These are phyloP conservation scores for Cololabis saira DNA, from an alignment of 2,113 vertebrate species.

Conservation along the genomic window DNA sequence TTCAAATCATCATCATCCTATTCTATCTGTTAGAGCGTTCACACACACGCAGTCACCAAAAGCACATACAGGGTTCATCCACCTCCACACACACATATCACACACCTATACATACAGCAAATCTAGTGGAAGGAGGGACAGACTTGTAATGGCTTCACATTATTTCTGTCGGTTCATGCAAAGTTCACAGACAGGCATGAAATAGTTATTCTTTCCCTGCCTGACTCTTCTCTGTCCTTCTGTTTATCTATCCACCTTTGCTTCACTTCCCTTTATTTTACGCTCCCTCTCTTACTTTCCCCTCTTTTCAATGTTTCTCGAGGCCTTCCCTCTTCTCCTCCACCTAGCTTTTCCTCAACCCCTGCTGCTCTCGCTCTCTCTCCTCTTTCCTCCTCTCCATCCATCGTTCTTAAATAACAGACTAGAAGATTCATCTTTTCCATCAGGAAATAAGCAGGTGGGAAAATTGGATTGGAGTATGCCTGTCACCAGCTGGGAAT, in stretches of 20 bases:
- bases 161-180: constrained; percentile 98
- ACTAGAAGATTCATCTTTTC: constrained; percentile 68
- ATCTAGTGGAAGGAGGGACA: constrained; percentile 99
- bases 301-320: not conserved
- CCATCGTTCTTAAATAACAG: constrained; percentile 85
- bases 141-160: constrained; percentile 98
- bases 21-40: constrained; percentile 65
- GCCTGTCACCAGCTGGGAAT: constrained; percentile 73
- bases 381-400: constrained; percentile 35
- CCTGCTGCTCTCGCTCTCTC: constrained; percentile 36
- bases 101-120: constrained; percentile 86
- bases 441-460: constrained; percentile 74
- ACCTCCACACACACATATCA: constrained; percentile 47
- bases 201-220: constrained; percentile 81
- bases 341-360: not conserved
- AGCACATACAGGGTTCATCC: constrained; percentile 61
- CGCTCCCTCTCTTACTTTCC: not conserved
- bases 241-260: constrained; percentile 29
- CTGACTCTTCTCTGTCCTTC: constrained; percentile 21
- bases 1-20: constrained; percentile 92
- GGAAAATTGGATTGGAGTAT: constrained; percentile 71
- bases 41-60: constrained; percentile 65
- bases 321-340: not conserved
- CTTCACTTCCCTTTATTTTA: constrained; percentile 16
- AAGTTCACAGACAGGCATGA: constrained; percentile 98